These are phyloP conservation scores for Dysmachus trigonus DNA, from an alignment of 2,888 invertebrate genomes.

Conservation along the genomic window DNA sequence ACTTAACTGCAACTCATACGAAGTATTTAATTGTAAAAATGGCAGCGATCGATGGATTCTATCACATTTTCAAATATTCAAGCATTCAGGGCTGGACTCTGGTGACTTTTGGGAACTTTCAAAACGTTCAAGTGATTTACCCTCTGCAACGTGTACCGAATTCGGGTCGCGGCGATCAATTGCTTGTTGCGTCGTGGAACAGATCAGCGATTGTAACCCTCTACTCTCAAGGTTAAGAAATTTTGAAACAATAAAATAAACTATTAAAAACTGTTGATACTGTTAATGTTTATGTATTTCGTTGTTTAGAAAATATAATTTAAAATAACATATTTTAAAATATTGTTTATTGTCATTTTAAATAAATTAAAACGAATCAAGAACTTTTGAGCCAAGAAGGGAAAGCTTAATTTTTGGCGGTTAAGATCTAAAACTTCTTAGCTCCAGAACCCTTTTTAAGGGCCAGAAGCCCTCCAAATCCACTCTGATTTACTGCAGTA, in stretches of 20 bases:
- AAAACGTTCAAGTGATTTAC: not conserved
- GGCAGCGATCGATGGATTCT: not conserved
- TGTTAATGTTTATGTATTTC: too few relatives aligned
- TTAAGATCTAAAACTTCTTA: too few relatives aligned
- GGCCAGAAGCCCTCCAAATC: too few relatives aligned
- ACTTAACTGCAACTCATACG: not conserved
- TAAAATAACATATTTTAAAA: too few relatives aligned
- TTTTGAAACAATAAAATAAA: not conserved
- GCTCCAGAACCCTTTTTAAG: too few relatives aligned
- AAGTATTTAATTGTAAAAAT: not conserved
- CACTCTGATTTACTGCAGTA: too few relatives aligned
- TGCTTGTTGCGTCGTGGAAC: not conserved
- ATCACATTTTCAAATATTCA: not conserved
- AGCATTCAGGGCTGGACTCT: not conserved
- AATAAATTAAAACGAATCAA: too few relatives aligned
- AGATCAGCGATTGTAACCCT: not conserved
- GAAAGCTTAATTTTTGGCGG: too few relatives aligned
- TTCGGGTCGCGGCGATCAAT: not conserved
- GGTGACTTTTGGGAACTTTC: not conserved
- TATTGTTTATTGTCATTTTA: too few relatives aligned
- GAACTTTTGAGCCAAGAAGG: too few relatives aligned
- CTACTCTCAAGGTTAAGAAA: not conserved
- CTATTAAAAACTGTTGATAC: too few relatives aligned
- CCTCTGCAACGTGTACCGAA: not conserved
- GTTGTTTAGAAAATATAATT: too few relatives aligned